Base-by-base conservation (phyloP, 2,888 invertebrate genomes). In the Gisinianus flammeolus region DNA sequence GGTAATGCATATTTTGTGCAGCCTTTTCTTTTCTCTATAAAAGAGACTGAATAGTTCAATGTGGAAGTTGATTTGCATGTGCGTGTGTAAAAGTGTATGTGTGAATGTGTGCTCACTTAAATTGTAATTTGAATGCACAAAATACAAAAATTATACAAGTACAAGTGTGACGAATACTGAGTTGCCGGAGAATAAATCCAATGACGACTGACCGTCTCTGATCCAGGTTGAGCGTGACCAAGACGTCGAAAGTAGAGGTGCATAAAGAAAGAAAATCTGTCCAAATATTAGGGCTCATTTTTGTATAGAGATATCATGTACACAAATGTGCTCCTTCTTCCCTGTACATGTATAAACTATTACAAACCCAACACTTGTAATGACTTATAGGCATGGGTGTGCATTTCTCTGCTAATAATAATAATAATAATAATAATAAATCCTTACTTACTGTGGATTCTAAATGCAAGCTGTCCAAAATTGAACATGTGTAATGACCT, bases 141-240 rank as follows among this genome's bases (percentile, higher is more conserved):
- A 2, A 35, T 35, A 12, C 35, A 8, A 35, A 5, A n/a, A 44
- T 44, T 19, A 44, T 19, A n/a, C 8, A 58, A 58, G 26, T 16
- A 64, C 64, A 64, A 19, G 64, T 64, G 64, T 64, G 64, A 64
- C 64, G 16, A 64, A 64, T 64, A 5, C 26, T 28, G 3, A 64
- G 64, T 64, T 28, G 30, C 64, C 30, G 30, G 64, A 56, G 56
- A 56, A 56, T 64, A 16, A 26, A 26, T 64, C 30, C 30, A 64
- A 64, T 64, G 64, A 31, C 67, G 33, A 67, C 67, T 67, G 67
- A 28, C 64, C 64, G 30, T 22, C 64, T 44, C 44, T 31, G 67
- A 81, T 81, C 79, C 81, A 81, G 81, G 80, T 81, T 81, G 80
- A 81, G 79, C 79, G 81, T 80, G 78, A 79, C 81, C 74, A 80